phyloP scores from a whole-genome alignment of 2,888 invertebrate genomes.

The Spatulosminthurus flaviceps region DNA sequence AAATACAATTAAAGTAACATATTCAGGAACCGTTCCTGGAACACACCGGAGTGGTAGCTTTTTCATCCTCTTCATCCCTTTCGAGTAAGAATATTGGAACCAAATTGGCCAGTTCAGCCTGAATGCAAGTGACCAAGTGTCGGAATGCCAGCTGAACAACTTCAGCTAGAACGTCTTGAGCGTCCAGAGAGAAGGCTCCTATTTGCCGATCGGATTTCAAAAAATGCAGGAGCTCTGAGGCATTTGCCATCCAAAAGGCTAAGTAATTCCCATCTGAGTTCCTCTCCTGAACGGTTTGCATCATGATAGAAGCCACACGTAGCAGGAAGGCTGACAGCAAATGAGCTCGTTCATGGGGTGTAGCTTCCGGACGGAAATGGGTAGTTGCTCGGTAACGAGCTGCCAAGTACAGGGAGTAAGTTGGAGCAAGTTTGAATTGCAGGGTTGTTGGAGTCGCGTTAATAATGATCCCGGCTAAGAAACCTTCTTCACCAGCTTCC shows the following conservation, averaged over 20 bases:
- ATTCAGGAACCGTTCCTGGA: too few relatives aligned
- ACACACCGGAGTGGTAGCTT: slow-evolving; percentile 73
- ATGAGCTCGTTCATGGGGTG: slow-evolving; percentile 90
- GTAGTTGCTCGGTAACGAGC: slow-evolving; percentile 88
- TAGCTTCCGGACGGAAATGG: slow-evolving; percentile 90
- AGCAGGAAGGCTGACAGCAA: slow-evolving; percentile 88
- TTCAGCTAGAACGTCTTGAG: slow-evolving; percentile 92
- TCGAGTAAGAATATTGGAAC: slow-evolving; percentile 83
- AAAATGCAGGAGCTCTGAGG: slow-evolving; percentile 95
- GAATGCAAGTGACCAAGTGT: slow-evolving; percentile 69
- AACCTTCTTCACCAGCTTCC: slow-evolving; percentile 92
- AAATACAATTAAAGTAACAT: too few relatives aligned
- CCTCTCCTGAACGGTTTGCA: slow-evolving; percentile 72
- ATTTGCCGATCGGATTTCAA: slow-evolving; percentile 94
- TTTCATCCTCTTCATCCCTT: slow-evolving; percentile 75
- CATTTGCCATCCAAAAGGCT: slow-evolving; percentile 97
- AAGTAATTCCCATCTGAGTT: slow-evolving; percentile 86
- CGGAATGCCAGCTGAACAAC: slow-evolving; percentile 92
- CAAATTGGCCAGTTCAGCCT: slow-evolving; percentile 81
- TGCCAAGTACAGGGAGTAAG: slow-evolving; percentile 91
- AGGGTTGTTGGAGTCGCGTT: slow-evolving; percentile 84
- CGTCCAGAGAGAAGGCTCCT: slow-evolving; percentile 88
- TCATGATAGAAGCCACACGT: slow-evolving; percentile 75
- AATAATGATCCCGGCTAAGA: slow-evolving; percentile 86
- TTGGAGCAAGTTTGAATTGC: slow-evolving; percentile 95